These are phyloP conservation scores for Rhogogaster chlorosoma DNA, from an alignment of 2,888 invertebrate species.

Conservation along the genomic window DNA sequence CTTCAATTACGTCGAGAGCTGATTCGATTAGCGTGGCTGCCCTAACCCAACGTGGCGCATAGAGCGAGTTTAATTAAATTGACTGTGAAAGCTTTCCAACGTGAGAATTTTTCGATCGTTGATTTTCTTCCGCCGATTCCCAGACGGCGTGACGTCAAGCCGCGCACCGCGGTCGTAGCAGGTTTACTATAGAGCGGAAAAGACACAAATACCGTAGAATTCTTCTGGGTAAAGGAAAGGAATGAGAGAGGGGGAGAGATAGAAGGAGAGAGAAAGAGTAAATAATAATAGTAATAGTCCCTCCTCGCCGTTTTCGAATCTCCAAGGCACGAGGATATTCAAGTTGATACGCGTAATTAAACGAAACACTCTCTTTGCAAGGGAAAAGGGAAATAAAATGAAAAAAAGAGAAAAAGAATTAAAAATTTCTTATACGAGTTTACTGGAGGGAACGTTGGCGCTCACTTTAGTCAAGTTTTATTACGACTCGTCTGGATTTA, in stretches of 20 bases:
- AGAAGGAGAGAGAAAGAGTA: not conserved
- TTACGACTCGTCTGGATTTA: not conserved
- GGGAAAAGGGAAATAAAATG: not conserved
- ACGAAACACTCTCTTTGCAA: not conserved
- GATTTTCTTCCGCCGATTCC: slow-evolving; percentile 29
- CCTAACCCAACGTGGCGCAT: slow-evolving; percentile 20
- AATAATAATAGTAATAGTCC: not conserved
- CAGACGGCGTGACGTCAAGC: slow-evolving; percentile 33
- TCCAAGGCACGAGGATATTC: not conserved
- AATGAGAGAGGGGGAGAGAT: not conserved
- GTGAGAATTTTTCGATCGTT: slow-evolving; percentile 34
- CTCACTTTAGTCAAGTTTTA: slow-evolving; percentile 13
- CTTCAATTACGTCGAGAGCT: slow-evolving; percentile 42
- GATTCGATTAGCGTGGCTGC: slow-evolving; percentile 45
- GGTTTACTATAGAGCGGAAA: not conserved
- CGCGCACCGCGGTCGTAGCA: not conserved
- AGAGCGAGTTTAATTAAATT: slow-evolving; percentile 43
- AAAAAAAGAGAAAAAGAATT: not conserved
- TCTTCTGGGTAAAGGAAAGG: not conserved
- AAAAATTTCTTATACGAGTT: not conserved
- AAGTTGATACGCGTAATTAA: not conserved
- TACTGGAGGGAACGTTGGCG: not conserved
- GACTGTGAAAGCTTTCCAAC: slow-evolving; percentile 47
- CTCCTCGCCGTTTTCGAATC: not conserved
- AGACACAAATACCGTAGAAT: not conserved